Evolutionary conservation across 2,888 invertebrate genomes (phyloP).

Genomic region (Drosophila testacea): DNA sequence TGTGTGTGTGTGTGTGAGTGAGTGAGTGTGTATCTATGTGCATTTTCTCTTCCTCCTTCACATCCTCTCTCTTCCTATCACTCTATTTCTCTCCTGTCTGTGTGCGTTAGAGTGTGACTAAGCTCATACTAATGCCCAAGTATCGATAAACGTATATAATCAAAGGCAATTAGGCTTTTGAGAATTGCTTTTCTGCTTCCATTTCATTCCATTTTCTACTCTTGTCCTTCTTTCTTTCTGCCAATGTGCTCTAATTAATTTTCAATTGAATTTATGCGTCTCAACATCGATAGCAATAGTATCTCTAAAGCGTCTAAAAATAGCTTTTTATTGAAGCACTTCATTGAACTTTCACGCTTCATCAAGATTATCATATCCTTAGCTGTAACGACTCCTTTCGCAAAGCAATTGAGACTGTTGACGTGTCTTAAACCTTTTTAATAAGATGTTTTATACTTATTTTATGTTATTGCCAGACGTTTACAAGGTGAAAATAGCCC

Average conservation of each 20-base stretch:
- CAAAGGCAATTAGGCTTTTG: slow-evolving; percentile 71
- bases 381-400: background rate
- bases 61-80: background rate
- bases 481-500: too few relatives aligned
- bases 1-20: slow-evolving; percentile 25
- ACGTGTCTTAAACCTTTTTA: background rate
- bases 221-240: slow-evolving; percentile 1
- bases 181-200: slow-evolving; percentile 34
- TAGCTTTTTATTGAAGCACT: slow-evolving; percentile 33
- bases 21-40: slow-evolving; percentile 4
- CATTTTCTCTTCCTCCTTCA: slow-evolving; percentile 2
- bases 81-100: slow-evolving; percentile 16
- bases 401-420: background rate
- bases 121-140: slow-evolving; percentile 44
- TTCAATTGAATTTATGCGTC: slow-evolving; percentile 58
- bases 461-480: too few relatives aligned
- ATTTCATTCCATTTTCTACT: slow-evolving; percentile 2
- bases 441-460: background rate
- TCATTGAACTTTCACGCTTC: slow-evolving; percentile 23
- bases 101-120: slow-evolving; percentile 36
- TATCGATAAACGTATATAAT: slow-evolving; percentile 68
- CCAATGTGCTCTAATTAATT: slow-evolving; percentile 63
- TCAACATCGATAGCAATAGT: slow-evolving; percentile 3
- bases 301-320: slow-evolving; percentile 19
- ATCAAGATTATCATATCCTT: slow-evolving; percentile 8